Evolutionary conservation across 37 sponge, comb jelly and placozoan genomes (phyloP), one percentile per base, ranked within the genome.

Genomic region (Halisarca cf. caerulea): DNA sequence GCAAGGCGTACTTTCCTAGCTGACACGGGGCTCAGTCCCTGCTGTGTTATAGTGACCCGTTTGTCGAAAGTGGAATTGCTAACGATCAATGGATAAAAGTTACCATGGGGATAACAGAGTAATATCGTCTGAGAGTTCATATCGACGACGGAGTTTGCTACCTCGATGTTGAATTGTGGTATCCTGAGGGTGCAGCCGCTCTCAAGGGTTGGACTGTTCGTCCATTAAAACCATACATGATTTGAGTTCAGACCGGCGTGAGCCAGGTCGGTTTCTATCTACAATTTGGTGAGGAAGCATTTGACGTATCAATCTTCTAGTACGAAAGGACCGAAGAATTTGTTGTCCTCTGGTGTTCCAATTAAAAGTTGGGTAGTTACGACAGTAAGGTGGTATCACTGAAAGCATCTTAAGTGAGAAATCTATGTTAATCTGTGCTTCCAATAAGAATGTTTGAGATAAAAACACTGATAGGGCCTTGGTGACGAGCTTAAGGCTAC

Each of bases 161-260:
- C 94, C 94, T 94, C 94, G 94, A 94, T 94, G 94, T 94, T 94
- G 94, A 94, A 94, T 94, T 94, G 94, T 80, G 86, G 85, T 90
- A 79, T 86, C 94, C 94, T 91, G 92, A 86, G 60, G 88, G 90
- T 74, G 90, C 79, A 93, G 93, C 81, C 71, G 90, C 88, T 84
- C 82, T 82, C 90, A 93, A 89, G 90, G 94, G 94, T 93, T 87
- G 91, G 94, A 88, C 89, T 94, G 91, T 94, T 88, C 91, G 86
- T 94, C 91, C 89, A 87, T 87, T 87, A 90, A 94, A 90, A 90
- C 84, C 88, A 85, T 85, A 84, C 94, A 93, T 93, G 94, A 93
- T 93, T 93, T 93, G 94, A 93, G 94, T 93, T 93, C 93, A 89
- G 93, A 87, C 79, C 93, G 90, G 85, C 85, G 93, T 90, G 86